A percentile compares a stretch with the other conserved stretches of the same genome.
These are phyloP conservation scores for Todiramphus saurophagus DNA, from an alignment of 2,113 vertebrate species.

Conservation along the genomic window DNA sequence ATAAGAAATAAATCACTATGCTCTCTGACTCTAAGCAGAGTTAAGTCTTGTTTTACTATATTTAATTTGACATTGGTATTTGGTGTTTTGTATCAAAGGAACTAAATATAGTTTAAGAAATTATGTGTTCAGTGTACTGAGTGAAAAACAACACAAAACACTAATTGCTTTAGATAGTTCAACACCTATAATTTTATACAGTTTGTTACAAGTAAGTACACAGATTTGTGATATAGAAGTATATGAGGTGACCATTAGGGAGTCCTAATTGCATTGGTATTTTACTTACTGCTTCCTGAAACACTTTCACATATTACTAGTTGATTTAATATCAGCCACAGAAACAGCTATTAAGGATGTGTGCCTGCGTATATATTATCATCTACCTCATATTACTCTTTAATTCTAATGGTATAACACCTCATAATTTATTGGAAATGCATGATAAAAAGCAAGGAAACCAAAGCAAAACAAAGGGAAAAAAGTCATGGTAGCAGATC, in stretches of 20 bases:
- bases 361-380: neutral
- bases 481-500: neutral
- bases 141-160: neutral
- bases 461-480: neutral
- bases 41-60: neutral
- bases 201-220: neutral
- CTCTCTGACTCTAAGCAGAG: fast-evolving
- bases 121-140: neutral
- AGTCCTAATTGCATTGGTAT: neutral
- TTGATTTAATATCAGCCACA: neutral
- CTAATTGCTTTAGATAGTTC: neutral
- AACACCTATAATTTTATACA: neutral
- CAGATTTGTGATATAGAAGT: neutral
- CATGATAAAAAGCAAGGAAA: neutral
- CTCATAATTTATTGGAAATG: neutral
- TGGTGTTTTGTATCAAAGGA: neutral
- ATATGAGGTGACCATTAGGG: neutral
- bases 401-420: neutral
- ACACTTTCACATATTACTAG: neutral
- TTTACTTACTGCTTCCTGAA: neutral
- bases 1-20: neutral
- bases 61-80: neutral
- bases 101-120: neutral
- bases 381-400: neutral
- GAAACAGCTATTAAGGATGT: neutral